Evolutionary conservation across 2,888 invertebrate species (phyloP), one percentile per base, ranked within the genome.

Genomic region (Perithous albicinctus): DNA sequence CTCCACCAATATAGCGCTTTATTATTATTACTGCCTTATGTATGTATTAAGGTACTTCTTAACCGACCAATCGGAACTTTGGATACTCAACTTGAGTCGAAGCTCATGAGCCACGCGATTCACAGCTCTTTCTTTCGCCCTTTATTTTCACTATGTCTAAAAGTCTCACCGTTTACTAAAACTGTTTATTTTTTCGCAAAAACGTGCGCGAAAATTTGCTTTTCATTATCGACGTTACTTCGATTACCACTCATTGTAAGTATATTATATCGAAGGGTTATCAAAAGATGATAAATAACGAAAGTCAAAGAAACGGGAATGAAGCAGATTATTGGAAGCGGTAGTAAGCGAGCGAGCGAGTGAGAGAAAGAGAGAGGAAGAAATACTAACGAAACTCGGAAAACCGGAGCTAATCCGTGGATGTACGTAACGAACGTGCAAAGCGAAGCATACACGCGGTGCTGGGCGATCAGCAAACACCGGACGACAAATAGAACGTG

Each of bases 401-500:
- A 69, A 64, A 63, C 69, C 66, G 41, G 64, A 29, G 67, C 73
- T 81, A 73, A 81, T 81, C 80, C 72, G 56, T 63, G 35, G 77
- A 73, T 81, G 56, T 61, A 63, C 67, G 70, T 77, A 73, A 77
- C 80, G 80, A 73, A 67, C 66, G 73, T 76, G 77, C 67, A 38
- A 70, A 38, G 67, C 67, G 77, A 75, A 66, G 74, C 70, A 46
- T 72, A 72, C 69, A 38, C 70, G 59, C 18, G 32, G 70, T 41
- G 35, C 66, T 43, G 61, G 77, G 67, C 76, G 80, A 81, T 81
- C 80, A 69, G 80, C 77, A 81, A 81, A 81, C 77, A 81, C 26
- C 61, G 73, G 63, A 73, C 77, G 77, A 73, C 80, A 81, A 81
- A 81, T 77, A 77, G 72, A 77, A 77, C 77, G 80, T 81, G 73